Evolutionary conservation across 2,113 vertebrate species (phyloP).

Genomic region (Gavialis gangeticus): DNA sequence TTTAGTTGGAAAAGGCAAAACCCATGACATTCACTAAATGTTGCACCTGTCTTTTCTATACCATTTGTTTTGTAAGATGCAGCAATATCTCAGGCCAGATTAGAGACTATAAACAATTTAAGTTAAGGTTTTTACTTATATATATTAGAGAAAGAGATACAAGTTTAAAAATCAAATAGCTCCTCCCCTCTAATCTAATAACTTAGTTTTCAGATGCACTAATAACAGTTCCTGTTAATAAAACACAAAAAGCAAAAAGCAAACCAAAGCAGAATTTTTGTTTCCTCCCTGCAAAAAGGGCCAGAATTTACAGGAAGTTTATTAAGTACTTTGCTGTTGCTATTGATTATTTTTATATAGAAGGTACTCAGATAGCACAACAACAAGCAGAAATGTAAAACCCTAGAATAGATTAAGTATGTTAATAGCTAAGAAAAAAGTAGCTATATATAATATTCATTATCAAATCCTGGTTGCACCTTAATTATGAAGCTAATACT

Average conservation of each 20-base stretch:
- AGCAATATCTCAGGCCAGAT: too few species aligned
- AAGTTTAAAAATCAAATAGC: too few species aligned
- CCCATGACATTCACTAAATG: too few species aligned
- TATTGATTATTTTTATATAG: slow-evolving; percentile 20
- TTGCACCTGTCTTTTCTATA: too few species aligned
- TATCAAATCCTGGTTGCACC: neutral
- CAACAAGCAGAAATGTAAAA: neutral
- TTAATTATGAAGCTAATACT: too few species aligned
- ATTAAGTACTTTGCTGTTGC: neutral
- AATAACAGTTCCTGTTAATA: neutral
- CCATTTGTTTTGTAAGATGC: too few species aligned
- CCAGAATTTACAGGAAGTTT: neutral
- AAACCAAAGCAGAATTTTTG: neutral
- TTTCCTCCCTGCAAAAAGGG: neutral
- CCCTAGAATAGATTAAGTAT: neutral
- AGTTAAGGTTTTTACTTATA: too few species aligned
- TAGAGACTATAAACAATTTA: too few species aligned
- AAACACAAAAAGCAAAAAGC: neutral
- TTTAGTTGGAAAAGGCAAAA: too few species aligned
- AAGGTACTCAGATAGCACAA: neutral
- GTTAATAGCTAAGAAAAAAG: neutral
- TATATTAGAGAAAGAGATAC: too few species aligned
- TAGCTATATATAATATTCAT: neutral
- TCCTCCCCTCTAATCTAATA: too few species aligned
- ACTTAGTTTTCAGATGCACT: too few species aligned